These are phyloP conservation scores for Hirudo medicinalis DNA, from an alignment of 1,140 invertebrate genomes.

Conservation along the genomic window DNA sequence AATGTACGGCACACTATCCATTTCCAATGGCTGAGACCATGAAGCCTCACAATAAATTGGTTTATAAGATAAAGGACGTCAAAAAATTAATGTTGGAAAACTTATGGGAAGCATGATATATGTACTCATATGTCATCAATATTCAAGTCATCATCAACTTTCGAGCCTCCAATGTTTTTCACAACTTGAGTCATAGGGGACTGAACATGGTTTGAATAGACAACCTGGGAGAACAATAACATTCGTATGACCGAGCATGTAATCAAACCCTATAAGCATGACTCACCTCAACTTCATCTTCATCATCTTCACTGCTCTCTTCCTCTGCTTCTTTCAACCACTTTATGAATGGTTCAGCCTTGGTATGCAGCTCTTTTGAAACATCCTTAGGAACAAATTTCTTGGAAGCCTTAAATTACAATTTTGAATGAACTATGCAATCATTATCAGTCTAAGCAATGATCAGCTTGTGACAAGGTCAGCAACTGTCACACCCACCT, in stretches of 20 bases:
- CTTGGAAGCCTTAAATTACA: constrained; percentile 46
- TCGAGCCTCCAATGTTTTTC: constrained; percentile 19
- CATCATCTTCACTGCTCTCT: constrained; percentile 51
- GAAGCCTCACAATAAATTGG: too few species aligned
- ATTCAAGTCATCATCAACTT: constrained; percentile 31
- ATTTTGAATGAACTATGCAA: not conserved
- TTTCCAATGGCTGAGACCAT: too few species aligned
- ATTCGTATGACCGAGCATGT: constrained; percentile 41
- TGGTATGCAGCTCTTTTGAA: constrained; percentile 76
- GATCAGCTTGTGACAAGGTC: not conserved
- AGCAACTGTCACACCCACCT: constrained; percentile 53
- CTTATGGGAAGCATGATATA: too few species aligned
- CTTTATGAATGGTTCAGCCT: constrained; percentile 80
- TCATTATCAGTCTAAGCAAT: too few species aligned
- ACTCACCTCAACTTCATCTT: constrained; percentile 48
- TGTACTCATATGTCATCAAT: constrained; percentile 31
- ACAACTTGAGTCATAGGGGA: not conserved
- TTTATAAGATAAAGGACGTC: too few species aligned
- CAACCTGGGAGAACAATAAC: constrained; percentile 30
- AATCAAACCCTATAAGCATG: constrained; percentile 57
- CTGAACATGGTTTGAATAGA: constrained; percentile 30
- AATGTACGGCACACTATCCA: too few species aligned
- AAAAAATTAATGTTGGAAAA: too few species aligned
- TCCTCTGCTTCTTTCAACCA: constrained; percentile 95
- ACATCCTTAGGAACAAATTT: constrained; percentile 85